Evolutionary conservation across 2,888 invertebrate genomes (phyloP), one percentile per base, ranked within the genome.

Genomic region (Leptarthrus brevirostris): DNA sequence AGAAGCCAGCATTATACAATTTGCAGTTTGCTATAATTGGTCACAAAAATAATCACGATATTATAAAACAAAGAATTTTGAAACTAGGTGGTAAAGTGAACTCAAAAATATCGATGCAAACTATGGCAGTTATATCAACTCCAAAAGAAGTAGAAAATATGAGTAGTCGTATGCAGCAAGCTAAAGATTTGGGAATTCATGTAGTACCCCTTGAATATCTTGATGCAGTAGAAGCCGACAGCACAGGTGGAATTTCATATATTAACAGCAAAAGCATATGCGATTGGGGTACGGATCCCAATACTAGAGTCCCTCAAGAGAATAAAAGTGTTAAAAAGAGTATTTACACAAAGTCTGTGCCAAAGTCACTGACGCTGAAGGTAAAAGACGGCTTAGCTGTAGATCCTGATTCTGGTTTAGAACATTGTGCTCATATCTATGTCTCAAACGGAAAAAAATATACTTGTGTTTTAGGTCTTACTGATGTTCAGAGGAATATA

Each of bases 361-460:
- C 89, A 0, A 87, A 87, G 40, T 91, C 89, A 77, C 81, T 91
- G 36, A 93, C 90, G 77, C 81, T 94, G 75, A 90, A 89, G 74
- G 84, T 95, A 16, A 95, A 95, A 83, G 87, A 90, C 72, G 98
- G 97, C 0, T 90, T 92, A 0, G 95, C 94, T 1, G 97, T 99
- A 0, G 98, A 99, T 86, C 96, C 97, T 0, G 95, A 94, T 40
- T 95, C 95, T 18, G 91, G 90, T 0, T 83, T 96, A 8, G 92
- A 91, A 74, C 90, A 94, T 79, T 83, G 84, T 2, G 92, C 95
- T 0, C 96, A 97, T 84, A 93, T 97, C 22, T 92, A 92, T 82
- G 86, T 87, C 76, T 81, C 81, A 0, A 82, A 86, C 0, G 87
- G 88, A 34, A 87, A 87, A 24, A 90, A 92, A 78, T 96, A 91